These are phyloP conservation scores for Bagarius yarrelli DNA, from an alignment of 2,113 vertebrate genomes.

Conservation along the genomic window DNA sequence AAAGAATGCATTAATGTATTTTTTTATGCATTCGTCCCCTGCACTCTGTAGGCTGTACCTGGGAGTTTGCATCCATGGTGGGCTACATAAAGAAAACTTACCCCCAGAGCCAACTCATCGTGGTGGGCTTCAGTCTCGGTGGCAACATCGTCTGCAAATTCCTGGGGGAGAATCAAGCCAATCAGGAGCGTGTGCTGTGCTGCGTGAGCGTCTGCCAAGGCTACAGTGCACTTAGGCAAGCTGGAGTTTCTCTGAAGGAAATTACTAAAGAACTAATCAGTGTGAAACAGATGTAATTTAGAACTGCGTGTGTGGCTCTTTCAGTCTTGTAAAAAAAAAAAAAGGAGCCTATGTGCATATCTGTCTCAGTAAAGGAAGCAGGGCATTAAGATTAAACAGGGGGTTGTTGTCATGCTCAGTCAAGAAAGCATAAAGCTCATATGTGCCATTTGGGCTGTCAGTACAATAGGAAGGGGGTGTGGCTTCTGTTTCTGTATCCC, in stretches of 20 bases:
- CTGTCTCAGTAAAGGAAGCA: not conserved
- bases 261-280: not conserved
- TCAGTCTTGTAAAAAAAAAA: not conserved
- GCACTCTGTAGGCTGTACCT: slow-evolving; percentile 84
- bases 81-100: slow-evolving; percentile 88
- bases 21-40: not conserved
- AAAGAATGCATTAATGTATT: too few relatives aligned
- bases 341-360: too few relatives aligned
- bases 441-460: not conserved
- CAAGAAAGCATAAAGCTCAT: not conserved
- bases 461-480: not conserved
- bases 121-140: slow-evolving; percentile 95
- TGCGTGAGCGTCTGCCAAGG: slow-evolving; percentile 95
- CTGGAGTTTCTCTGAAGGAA: slow-evolving; percentile 1
- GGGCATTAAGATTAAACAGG: not conserved
- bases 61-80: slow-evolving; percentile 97
- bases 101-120: slow-evolving; percentile 85
- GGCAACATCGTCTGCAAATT: slow-evolving; percentile 99
- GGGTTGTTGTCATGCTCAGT: not conserved
- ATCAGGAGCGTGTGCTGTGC: slow-evolving; percentile 93
- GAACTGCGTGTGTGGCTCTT: not conserved
- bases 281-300: not conserved
- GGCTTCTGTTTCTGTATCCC: not conserved
- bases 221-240: slow-evolving; percentile 92
- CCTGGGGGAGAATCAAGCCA: slow-evolving; percentile 85